Percentiles rank a stretch among this genome's conserved stretches.
Conservation (phyloP, 2,797 vertebrate genomes). For the Amazona ochrocephala region DNA sequence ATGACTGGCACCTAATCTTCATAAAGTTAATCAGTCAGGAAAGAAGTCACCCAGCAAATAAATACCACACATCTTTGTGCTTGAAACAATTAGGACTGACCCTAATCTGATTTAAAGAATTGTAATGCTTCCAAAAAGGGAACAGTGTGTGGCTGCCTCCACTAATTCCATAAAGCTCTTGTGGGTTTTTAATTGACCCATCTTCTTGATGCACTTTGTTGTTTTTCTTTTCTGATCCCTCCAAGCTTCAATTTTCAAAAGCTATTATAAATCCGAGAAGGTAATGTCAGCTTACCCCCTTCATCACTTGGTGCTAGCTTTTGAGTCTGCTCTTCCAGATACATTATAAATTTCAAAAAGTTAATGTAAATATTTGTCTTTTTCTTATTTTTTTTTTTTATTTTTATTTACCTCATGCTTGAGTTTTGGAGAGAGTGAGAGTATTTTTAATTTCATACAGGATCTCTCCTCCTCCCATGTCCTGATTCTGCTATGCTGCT, state of each 20-base stretch:
- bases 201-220: slow-evolving; percentile 23
- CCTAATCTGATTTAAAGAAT: slow-evolving; percentile 58
- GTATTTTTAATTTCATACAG: slow-evolving; percentile 40
- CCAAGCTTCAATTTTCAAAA: slow-evolving; percentile 32
- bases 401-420: neutral
- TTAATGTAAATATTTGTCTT: slow-evolving; percentile 49
- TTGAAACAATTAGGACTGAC: slow-evolving; percentile 67
- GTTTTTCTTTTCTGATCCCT: slow-evolving; percentile 8
- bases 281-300: slow-evolving; percentile 9
- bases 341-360: slow-evolving; percentile 26
- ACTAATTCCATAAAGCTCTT: neutral
- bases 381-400: neutral
- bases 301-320: slow-evolving; percentile 20
- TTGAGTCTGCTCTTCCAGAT: slow-evolving; percentile 33
- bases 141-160: neutral
- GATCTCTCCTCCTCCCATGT: neutral
- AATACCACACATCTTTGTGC: slow-evolving; percentile 58
- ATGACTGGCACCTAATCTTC: slow-evolving; percentile 57
- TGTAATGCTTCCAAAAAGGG: slow-evolving; percentile 47
- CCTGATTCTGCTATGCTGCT: slow-evolving; percentile 13
- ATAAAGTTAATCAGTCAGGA: slow-evolving; percentile 64
- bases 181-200: slow-evolving; percentile 18
- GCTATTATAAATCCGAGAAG: slow-evolving; percentile 10
- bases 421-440: neutral
- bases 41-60: slow-evolving; percentile 57